These are phyloP conservation scores for Oryzias javanicus DNA, from an alignment of 2,113 vertebrate genomes.

Conservation along the genomic window DNA sequence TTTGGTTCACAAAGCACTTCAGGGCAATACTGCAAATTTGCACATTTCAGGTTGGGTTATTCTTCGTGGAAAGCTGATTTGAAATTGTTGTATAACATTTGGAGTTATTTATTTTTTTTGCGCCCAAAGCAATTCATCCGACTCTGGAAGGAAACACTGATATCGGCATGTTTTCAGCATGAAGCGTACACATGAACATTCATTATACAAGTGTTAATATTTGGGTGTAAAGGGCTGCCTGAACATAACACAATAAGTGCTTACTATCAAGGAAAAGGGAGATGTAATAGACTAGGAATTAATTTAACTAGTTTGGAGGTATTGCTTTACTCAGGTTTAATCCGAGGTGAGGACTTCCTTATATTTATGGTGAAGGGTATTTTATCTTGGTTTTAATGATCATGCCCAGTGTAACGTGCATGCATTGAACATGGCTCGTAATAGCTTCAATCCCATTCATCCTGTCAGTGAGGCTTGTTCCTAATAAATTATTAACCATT, in stretches of 20 bases:
- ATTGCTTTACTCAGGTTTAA: neutral
- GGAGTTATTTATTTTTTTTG: conserved; percentile 34
- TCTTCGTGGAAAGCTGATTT: conserved; percentile 25
- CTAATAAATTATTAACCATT: neutral
- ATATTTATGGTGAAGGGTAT: neutral
- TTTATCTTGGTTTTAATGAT: conserved; percentile 1
- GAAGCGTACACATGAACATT: neutral
- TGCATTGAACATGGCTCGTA: neutral
- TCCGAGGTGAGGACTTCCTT: neutral
- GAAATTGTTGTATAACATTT: conserved; percentile 22
- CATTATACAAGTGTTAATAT: too few species aligned
- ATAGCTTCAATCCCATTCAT: neutral
- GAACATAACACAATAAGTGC: too few species aligned
- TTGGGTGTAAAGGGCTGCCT: too few species aligned
- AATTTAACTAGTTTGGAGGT: neutral
- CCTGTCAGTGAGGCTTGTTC: neutral
- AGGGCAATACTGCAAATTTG: conserved; percentile 32
- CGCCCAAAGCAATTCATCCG: conserved; percentile 21
- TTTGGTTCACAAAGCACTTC: conserved; percentile 36
- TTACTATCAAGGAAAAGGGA: too few species aligned
- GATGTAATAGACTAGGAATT: conserved; percentile 1
- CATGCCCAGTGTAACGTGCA: neutral
- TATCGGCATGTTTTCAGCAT: conserved; percentile 16
- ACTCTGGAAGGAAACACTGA: conserved; percentile 15
- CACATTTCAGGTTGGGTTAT: conserved; percentile 56